Conservation (phyloP, 2,113 vertebrate species). For the Onychostoma macrolepis region DNA sequence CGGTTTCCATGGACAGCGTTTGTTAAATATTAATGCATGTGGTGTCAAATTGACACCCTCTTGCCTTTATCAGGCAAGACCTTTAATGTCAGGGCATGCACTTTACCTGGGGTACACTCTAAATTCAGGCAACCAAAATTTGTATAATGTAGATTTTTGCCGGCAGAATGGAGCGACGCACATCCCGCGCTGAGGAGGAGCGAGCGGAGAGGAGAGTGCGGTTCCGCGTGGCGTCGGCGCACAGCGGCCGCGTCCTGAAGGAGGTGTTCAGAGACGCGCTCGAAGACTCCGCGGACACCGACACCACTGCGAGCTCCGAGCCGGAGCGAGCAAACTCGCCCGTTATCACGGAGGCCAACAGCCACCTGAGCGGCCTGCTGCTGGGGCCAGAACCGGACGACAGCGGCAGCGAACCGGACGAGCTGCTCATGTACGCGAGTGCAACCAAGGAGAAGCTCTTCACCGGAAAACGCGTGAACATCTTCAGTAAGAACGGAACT, state of each 20-base stretch:
- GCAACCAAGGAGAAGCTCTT: conserved; percentile 84
- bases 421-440: conserved; percentile 87
- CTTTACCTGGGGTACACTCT: neutral
- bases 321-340: conserved; percentile 74
- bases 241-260: conserved; percentile 89
- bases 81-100: conserved; percentile 23
- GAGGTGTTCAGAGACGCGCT: conserved; percentile 88
- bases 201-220: conserved; percentile 82
- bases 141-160: conserved; percentile 35
- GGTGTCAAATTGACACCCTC: conserved; percentile 50
- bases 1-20: conserved; percentile 56
- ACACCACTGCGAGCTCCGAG: conserved; percentile 81
- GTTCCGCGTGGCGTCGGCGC: conserved; percentile 91
- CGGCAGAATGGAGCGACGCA: conserved; percentile 71
- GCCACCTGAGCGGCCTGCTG: conserved; percentile 78
- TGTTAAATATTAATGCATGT: conserved; percentile 58
- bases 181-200: conserved; percentile 69
- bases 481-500: conserved; percentile 97
- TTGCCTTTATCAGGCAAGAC: conserved; percentile 35
- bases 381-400: conserved; percentile 70
- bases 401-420: conserved; percentile 81
- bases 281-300: conserved; percentile 83
- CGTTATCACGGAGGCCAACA: conserved; percentile 78
- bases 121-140: neutral
- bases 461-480: conserved; percentile 89